Conservation (phyloP, 1,140 invertebrate genomes). For the Meloidogyne hapla region DNA sequence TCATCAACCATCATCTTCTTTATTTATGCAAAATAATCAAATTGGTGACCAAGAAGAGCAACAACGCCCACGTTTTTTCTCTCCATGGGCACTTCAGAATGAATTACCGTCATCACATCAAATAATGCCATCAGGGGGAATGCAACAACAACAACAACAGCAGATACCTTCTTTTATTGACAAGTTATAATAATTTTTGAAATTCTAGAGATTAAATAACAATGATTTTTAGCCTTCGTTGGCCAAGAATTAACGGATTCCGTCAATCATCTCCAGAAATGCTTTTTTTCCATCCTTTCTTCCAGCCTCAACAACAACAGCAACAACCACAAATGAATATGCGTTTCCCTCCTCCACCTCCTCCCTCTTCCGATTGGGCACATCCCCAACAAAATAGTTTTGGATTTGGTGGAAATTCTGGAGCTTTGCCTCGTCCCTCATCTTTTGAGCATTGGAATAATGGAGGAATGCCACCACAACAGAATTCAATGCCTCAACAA, state of each 20-base stretch:
- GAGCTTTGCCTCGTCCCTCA: conserved; percentile 21
- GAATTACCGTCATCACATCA: conserved; percentile 30
- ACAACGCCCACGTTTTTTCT: conserved; percentile 22
- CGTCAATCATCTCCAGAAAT: conserved; percentile 21
- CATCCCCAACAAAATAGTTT: conserved; percentile 19
- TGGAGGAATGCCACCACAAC: conserved; percentile 9
- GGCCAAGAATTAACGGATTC: conserved; percentile 28
- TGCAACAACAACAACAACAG: conserved; percentile 30
- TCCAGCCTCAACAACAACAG: conserved; percentile 14
- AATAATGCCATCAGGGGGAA: conserved; percentile 18
- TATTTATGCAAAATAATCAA: conserved; percentile 40
- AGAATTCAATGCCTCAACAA: neutral
- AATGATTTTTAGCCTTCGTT: conserved; percentile 26
- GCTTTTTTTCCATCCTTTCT: conserved; percentile 24
- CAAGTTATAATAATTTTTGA: conserved; percentile 12
- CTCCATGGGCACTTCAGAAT: conserved; percentile 35
- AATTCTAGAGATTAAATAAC: too few species aligned
- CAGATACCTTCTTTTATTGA: conserved; percentile 22
- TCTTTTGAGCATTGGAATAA: conserved; percentile 30
- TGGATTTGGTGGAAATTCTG: neutral
- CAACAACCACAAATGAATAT: conserved; percentile 24
- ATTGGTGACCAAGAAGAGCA: conserved; percentile 24
- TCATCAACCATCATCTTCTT: conserved; percentile 33
- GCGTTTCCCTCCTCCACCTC: conserved; percentile 20
- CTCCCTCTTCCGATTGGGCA: conserved; percentile 7